Base-by-base conservation (phyloP, 2,888 invertebrate species). In the Nymphalis c-album region DNA sequence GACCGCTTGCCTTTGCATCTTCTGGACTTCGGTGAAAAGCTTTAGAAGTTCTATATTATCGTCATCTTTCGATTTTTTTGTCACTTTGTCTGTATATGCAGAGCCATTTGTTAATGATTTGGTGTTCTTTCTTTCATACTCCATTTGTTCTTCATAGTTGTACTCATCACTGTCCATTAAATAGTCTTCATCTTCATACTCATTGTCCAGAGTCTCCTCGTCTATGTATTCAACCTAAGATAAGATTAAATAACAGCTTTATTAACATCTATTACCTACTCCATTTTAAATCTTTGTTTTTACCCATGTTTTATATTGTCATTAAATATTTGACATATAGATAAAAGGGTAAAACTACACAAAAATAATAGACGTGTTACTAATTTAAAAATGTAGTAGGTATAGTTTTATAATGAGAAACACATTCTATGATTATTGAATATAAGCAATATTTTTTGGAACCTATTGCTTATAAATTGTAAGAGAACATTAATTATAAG, bases 141-240 rank as follows among this genome's bases (percentile, higher is more conserved):
- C 22, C 13, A n/a, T 45, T 18, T 50, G 55, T 50, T 71, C 73
- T 50, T 73, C 67, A 3, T 69, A 70, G 22, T 31, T 55, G 31
- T 58, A 68, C 45, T 71, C 74, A 58, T 73, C 71, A 45, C 78
- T 78, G 20, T 78, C 79, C 51, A 78, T 85, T 13, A 80, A 80
- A 20, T 83, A 82, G 80, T 86, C 82, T 26, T 79, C 77, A 48
- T 86, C 84, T 35, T 85, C 80, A n/a, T 83, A 81, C 67, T 85
- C 87, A 68, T 87, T 85, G n/a, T 90, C 81, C 6, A 90, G 72
- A 2, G 88, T 85, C 40, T 91, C 91, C 74, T 92, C 92, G 63
- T 92, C 92, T 70, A 92, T 91, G 74, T 92, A 92, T 81, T 92
- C 92, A 7, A 91, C 91, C 92, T 92, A 76, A 47, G 75, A 74